Conservation (phyloP, 2,888 invertebrate species). For the Stegana nigrithorax region DNA sequence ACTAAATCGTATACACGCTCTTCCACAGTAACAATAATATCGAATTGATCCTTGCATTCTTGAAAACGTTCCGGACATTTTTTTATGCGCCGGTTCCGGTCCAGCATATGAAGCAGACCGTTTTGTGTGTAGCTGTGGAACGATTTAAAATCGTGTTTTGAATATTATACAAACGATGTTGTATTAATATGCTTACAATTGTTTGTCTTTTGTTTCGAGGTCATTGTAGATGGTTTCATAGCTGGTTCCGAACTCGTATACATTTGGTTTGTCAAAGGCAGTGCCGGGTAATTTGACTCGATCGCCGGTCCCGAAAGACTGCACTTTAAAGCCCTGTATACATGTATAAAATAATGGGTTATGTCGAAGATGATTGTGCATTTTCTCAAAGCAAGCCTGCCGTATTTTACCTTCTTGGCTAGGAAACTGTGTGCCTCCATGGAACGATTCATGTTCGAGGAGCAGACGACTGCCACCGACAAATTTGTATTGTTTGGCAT, state of each 20-base stretch:
- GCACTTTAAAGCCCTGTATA: conserved; percentile 88
- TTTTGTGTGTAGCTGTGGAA: conserved; percentile 89
- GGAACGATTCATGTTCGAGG: conserved; percentile 99
- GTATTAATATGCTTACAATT: conserved; percentile 78
- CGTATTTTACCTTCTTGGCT: too few relatives aligned
- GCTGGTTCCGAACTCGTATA: conserved; percentile 95
- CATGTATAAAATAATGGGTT: neutral
- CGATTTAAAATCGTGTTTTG: neutral
- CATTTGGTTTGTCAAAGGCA: conserved; percentile 92
- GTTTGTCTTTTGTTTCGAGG: conserved; percentile 88
- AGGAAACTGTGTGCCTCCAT: conserved; percentile 99
- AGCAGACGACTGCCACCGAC: conserved; percentile 95
- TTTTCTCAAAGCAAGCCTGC: too few relatives aligned
- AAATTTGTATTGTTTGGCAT: conserved; percentile 67
- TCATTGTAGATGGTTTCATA: conserved; percentile 98
- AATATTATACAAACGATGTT: neutral
- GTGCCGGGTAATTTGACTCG: conserved; percentile 97
- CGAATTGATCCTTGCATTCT: conserved; percentile 87
- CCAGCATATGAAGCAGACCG: conserved; percentile 97
- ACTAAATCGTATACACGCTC: conserved; percentile 99
- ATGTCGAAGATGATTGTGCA: too few relatives aligned
- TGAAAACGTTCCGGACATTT: conserved; percentile 95
- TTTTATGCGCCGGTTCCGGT: conserved; percentile 96
- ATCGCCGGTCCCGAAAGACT: conserved; percentile 93
- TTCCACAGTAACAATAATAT: conserved; percentile 96